Evolutionary conservation across 2,113 vertebrate genomes (phyloP).

Genomic region (Reinhardtius hippoglossoides): DNA sequence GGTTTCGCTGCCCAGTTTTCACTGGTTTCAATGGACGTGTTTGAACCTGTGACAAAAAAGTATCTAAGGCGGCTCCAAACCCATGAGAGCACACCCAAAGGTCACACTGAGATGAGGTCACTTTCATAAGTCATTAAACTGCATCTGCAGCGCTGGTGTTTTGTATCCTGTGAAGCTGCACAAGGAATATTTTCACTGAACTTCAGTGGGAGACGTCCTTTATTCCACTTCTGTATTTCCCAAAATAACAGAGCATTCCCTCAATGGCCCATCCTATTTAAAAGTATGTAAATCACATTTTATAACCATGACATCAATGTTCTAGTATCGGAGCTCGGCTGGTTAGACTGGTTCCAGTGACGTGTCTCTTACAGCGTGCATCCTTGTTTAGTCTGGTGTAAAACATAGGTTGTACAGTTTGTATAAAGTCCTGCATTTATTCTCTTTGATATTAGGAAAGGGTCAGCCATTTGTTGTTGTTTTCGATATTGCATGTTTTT

Average conservation of each 20-base stretch:
- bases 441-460: too few species aligned
- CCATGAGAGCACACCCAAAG: neutral
- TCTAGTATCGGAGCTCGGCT: neutral
- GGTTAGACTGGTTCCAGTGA: neutral
- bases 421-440: too few species aligned
- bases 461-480: too few species aligned
- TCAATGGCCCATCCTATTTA: neutral
- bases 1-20: conserved; percentile 2
- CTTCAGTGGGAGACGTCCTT: too few species aligned
- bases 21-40: conserved; percentile 3
- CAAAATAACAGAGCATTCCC: neutral
- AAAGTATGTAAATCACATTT: neutral
- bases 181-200: neutral
- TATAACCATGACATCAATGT: neutral
- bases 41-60: neutral
- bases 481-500: too few species aligned
- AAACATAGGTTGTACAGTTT: too few species aligned
- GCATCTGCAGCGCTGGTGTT: too few species aligned
- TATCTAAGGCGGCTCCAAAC: neutral
- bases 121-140: neutral
- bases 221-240: neutral
- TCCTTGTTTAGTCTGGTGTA: neutral
- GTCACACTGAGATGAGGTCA: neutral
- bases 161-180: neutral
- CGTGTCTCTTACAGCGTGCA: neutral